Conservation (phyloP, 2,888 invertebrate species). For the Epistrophella euchroma region DNA sequence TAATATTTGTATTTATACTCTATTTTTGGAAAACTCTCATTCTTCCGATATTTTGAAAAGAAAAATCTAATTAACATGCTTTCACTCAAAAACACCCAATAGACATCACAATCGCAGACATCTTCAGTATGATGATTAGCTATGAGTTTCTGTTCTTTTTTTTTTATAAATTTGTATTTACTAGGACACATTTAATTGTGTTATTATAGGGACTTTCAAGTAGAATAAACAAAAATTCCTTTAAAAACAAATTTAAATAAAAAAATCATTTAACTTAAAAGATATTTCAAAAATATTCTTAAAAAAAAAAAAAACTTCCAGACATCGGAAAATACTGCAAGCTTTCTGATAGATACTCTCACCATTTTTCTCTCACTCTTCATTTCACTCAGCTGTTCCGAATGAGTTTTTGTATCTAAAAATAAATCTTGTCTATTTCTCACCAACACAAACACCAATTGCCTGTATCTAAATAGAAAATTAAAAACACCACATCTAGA, state of each 20-base stretch:
- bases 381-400: slow-evolving; percentile 62
- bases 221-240: slow-evolving; percentile 42
- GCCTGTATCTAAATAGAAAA: slow-evolving; percentile 41
- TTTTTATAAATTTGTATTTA: background rate
- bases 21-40: slow-evolving; percentile 53
- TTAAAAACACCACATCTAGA: slow-evolving; percentile 55
- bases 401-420: slow-evolving; percentile 67
- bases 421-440: slow-evolving; percentile 60
- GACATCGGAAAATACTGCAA: slow-evolving; percentile 43
- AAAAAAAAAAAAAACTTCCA: slow-evolving; percentile 56
- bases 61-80: slow-evolving; percentile 36
- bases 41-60: slow-evolving; percentile 26
- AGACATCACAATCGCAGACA: slow-evolving; percentile 62
- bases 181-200: slow-evolving; percentile 59
- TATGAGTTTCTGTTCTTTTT: slow-evolving; percentile 21
- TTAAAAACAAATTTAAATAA: slow-evolving; percentile 6
- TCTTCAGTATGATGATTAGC: slow-evolving; percentile 32
- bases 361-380: slow-evolving; percentile 22
- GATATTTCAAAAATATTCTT: slow-evolving; percentile 8
- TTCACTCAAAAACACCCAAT: slow-evolving; percentile 51
- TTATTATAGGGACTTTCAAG: slow-evolving; percentile 40
- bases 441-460: slow-evolving; percentile 38
- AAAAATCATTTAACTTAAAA: background rate
- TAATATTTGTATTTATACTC: slow-evolving; percentile 4
- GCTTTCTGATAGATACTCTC: slow-evolving; percentile 46